Base-by-base conservation (phyloP, 2,797 vertebrate species). In the Melanotaenia nigrans region DNA sequence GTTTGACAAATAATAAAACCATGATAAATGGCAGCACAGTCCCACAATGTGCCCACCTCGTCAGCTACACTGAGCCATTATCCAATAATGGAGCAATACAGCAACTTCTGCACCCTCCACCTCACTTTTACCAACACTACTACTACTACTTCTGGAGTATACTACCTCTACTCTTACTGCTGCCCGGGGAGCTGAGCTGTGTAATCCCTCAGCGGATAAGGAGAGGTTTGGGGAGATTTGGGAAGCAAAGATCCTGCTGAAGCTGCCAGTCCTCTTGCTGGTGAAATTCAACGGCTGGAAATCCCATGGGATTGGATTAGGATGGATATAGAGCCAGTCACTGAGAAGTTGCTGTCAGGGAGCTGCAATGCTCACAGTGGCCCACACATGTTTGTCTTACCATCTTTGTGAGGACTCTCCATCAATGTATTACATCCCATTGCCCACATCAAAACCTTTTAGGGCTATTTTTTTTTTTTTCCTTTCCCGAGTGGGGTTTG, bases 221-320 rank as follows among this genome's bases (percentile, higher is more conserved):
- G 67, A 45, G 18, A 82, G 87, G 87, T 88, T 87, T 87, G 82
- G 82, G 77, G 83, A 89, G 89, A 87, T 91, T 90, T 90, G 79
- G 89, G 82, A 83, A 84, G 88, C 79, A 68, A 81, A 82, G 85
- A 92, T 92, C 86, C 82, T 24, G 56, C 81, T 65, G 84, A 84
- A 89, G 80, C 89, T 84, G 86, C 89, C 86, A 88, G 87, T 89
- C 87, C 78, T 83, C 87, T 85, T 24, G 80, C 85, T 78, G 89
- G 73, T 71, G 86, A 89, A 89, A 89, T 78, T 83, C 90, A 86
- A 73, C 59, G 71, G 70, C 81, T 82, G 83, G 83, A 88, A 90
- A 90, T 92, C 91, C 90, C 81, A 71, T 61, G 90, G 91, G 92
- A 93, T 90, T 86, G 90, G 90, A 93, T 94, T 91, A 93, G 85